Conservation (phyloP, 2,888 invertebrate genomes). For the Ectemnius lituratus region DNA sequence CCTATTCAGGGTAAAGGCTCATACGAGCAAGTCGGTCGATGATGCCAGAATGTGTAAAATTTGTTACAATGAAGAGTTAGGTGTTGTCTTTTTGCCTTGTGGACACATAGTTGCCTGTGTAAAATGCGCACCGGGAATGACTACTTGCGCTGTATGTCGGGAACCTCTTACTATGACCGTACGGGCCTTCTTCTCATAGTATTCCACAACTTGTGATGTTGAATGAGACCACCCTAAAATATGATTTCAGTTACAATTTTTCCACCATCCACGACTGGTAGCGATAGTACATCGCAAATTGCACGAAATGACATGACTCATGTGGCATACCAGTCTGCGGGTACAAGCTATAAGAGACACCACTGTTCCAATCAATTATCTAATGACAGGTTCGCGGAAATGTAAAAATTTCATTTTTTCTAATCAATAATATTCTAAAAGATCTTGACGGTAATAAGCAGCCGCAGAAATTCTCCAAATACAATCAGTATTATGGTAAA, state of each 20-base stretch:
- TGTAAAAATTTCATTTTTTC: no score
- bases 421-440: constrained; percentile 2
- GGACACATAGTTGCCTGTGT: constrained; percentile 96
- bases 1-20: constrained; percentile 38
- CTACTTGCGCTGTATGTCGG: constrained; percentile 93
- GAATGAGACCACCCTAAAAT: constrained; percentile 27
- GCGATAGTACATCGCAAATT: constrained; percentile 34
- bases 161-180: constrained; percentile 84
- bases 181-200: constrained; percentile 81
- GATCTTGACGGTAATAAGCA: not conserved
- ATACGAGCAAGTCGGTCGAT: constrained; percentile 61
- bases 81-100: constrained; percentile 96
- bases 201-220: constrained; percentile 50
- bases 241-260: constrained; percentile 42
- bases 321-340: constrained; percentile 68
- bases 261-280: constrained; percentile 46
- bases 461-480: constrained; percentile 25
- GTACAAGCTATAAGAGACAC: constrained; percentile 60
- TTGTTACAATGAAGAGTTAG: constrained; percentile 92
- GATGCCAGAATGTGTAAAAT: constrained; percentile 90
- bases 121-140: constrained; percentile 92
- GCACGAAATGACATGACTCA: constrained; percentile 74
- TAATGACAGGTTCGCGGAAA: not conserved
- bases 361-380: constrained; percentile 8
- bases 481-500: constrained; percentile 38